These are phyloP conservation scores for Pseudococcus viburni DNA, from an alignment of 2,888 invertebrate species.

Conservation along the genomic window DNA sequence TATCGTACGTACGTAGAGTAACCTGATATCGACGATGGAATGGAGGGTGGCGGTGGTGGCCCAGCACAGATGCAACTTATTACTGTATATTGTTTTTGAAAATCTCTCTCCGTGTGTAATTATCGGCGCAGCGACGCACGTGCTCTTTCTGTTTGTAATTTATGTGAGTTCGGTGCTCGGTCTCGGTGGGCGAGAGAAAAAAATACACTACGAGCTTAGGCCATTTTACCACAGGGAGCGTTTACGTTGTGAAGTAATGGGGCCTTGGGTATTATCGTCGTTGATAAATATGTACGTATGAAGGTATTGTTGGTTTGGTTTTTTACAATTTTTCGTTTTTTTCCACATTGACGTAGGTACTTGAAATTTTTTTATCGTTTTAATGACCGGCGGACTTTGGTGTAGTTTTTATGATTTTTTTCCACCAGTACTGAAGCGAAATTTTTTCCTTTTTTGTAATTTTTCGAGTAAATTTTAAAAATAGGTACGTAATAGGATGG, in stretches of 20 bases:
- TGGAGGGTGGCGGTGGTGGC: background rate
- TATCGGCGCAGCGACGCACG: conserved; percentile 24
- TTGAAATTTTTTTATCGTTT: background rate
- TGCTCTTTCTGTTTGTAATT: conserved; percentile 18
- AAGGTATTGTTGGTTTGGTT: conserved; percentile 5
- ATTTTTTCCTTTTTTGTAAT: too few relatives aligned
- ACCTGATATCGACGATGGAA: background rate
- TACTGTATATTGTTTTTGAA: conserved; percentile 26
- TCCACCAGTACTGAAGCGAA: too few relatives aligned
- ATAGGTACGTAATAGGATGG: too few relatives aligned
- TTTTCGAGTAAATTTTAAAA: too few relatives aligned
- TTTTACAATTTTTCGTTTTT: background rate
- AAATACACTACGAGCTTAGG: conserved; percentile 9
- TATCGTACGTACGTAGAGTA: background rate
- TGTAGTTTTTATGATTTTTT: too few relatives aligned
- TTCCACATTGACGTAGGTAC: too few relatives aligned
- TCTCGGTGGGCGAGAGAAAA: background rate
- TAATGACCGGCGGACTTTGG: too few relatives aligned
- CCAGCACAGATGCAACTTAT: conserved; percentile 39
- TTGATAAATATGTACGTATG: background rate
- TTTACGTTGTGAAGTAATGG: background rate
- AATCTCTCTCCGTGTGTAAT: background rate
- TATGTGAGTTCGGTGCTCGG: background rate
- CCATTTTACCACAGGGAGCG: conserved; percentile 4
- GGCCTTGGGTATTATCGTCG: conserved; percentile 16